Conservation (phyloP, 2,888 invertebrate genomes). For the Cryptosula pallasiana region DNA sequence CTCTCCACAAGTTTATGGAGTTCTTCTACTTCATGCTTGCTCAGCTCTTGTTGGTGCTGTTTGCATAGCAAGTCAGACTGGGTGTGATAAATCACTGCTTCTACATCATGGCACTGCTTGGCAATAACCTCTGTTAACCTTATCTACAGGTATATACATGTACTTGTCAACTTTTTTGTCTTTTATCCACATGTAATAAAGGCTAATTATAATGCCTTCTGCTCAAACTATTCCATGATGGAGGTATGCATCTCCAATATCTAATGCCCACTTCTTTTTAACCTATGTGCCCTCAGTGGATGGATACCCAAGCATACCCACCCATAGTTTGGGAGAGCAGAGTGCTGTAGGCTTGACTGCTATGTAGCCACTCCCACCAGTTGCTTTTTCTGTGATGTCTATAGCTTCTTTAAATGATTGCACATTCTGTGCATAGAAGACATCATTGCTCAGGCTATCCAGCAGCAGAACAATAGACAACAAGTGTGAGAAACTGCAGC, state of each 20-base stretch:
- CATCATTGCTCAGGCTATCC: not conserved
- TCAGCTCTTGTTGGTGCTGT: not conserved
- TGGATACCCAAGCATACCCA: no score
- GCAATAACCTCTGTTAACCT: not conserved
- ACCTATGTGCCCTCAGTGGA: no score
- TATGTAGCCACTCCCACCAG: not conserved
- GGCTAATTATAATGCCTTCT: no score
- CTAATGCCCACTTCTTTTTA: no score
- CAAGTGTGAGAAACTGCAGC: no score
- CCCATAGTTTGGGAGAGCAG: conserved; percentile 22
- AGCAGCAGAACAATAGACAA: no score
- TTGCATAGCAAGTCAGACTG: not conserved
- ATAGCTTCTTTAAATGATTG: conserved; percentile 9
- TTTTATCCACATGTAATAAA: no score
- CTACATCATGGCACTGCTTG: not conserved
- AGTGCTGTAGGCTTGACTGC: conserved; percentile 24
- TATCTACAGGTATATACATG: conserved; percentile 16
- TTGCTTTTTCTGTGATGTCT: not conserved
- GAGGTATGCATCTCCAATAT: no score
- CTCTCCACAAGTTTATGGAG: not conserved
- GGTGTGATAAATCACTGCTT: not conserved
- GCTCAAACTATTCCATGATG: no score
- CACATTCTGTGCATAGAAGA: conserved; percentile 8
- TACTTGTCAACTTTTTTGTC: no score
- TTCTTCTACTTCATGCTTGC: not conserved